phyloP scores from a whole-genome alignment of 2,888 invertebrate species.

The Acanthosepion esculentum region DNA sequence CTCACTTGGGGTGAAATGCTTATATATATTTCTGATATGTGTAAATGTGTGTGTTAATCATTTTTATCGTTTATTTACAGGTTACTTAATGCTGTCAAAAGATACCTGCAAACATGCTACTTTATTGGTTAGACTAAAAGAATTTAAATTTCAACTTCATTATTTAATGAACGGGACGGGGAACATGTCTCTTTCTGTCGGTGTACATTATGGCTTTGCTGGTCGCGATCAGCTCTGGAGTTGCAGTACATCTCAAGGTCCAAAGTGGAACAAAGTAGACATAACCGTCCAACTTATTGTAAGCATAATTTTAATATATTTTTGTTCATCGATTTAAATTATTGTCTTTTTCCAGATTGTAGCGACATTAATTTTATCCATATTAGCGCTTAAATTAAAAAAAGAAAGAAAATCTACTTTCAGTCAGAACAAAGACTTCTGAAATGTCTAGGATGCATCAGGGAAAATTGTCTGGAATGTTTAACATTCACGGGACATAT shows the following conservation, averaged over 20 bases:
- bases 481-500: no score
- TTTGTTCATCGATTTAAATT: background rate
- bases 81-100: background rate
- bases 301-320: background rate
- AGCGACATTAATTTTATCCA: no score
- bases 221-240: background rate
- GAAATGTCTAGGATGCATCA: no score
- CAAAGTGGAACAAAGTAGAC: background rate
- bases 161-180: background rate
- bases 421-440: no score
- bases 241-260: background rate
- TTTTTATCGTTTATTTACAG: background rate
- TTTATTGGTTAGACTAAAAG: background rate
- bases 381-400: no score
- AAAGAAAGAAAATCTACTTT: no score
- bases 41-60: no score
- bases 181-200: background rate
- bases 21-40: no score
- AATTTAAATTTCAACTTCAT: background rate
- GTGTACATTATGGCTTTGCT: background rate
- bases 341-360: no score
- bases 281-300: background rate
- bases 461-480: no score
- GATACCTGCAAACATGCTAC: background rate
- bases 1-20: no score